Percentiles rank a stretch among this genome's conserved stretches.
These are phyloP conservation scores for Aphelenchoides bicaudatus DNA, from an alignment of 2,888 invertebrate genomes.

Conservation along the genomic window DNA sequence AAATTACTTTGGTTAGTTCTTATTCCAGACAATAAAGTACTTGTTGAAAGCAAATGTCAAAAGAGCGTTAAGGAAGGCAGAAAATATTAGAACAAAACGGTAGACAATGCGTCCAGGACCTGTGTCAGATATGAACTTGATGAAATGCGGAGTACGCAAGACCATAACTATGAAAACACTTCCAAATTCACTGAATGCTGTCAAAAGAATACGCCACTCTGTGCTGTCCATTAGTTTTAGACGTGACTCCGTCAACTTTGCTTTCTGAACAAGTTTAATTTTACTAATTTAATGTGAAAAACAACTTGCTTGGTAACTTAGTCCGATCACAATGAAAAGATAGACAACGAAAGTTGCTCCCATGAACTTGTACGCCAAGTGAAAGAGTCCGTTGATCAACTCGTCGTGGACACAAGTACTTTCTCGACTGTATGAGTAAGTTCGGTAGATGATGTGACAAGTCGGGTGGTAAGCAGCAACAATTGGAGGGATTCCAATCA, in stretches of 20 bases:
- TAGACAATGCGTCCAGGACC: slow-evolving; percentile 8
- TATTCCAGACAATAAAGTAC: background rate
- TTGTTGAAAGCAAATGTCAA: slow-evolving; percentile 8
- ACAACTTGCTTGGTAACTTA: slow-evolving; percentile 3
- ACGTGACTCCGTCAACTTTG: too few relatives aligned
- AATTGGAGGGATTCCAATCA: background rate
- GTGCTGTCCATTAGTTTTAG: slow-evolving; percentile 8
- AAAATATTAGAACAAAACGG: slow-evolving; percentile 6
- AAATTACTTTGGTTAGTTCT: background rate
- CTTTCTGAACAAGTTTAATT: too few relatives aligned
- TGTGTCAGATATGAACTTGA: background rate
- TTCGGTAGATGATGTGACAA: background rate
- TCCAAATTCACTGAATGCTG: slow-evolving; percentile 2
- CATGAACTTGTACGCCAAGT: background rate
- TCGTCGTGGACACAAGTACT: background rate
- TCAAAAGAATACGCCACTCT: slow-evolving; percentile 7
- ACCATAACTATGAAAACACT: slow-evolving; percentile 6
- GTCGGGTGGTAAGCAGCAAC: background rate
- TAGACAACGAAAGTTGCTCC: slow-evolving; percentile 5
- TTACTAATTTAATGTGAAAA: too few relatives aligned
- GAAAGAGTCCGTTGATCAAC: slow-evolving; percentile 2
- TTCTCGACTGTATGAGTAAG: background rate
- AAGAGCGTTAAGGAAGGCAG: background rate
- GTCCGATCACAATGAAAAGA: slow-evolving; percentile 1
- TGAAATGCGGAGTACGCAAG: background rate